phyloP scores from a whole-genome alignment of 2,888 invertebrate species.

The Oligia strigilis region DNA sequence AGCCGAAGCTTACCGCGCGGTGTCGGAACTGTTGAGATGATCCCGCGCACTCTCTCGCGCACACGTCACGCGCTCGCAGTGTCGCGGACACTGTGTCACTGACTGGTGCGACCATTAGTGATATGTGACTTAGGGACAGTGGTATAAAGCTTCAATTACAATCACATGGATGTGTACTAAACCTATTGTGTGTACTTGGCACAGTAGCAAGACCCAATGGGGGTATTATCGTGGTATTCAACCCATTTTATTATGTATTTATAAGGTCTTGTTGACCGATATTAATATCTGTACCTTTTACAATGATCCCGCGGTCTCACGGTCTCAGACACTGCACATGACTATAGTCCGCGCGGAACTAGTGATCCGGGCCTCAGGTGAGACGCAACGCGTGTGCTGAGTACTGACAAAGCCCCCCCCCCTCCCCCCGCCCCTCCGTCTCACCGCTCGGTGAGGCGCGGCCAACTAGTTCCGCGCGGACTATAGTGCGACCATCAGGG shows the following conservation, averaged over 20 bases:
- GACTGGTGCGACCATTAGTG: constrained; percentile 69
- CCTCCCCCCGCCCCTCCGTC: too few relatives aligned
- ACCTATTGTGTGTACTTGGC: neutral
- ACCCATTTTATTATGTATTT: neutral
- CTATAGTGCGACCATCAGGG: neutral
- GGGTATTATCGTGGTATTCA: neutral
- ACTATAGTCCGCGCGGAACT: too few relatives aligned
- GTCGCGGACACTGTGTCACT: constrained; percentile 73
- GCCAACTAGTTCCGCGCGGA: too few relatives aligned
- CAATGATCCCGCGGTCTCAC: neutral
- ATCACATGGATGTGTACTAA: neutral
- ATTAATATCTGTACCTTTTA: neutral
- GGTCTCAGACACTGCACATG: neutral
- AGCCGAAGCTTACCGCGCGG: constrained; percentile 72
- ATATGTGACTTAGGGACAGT: neutral
- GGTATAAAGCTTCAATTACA: neutral
- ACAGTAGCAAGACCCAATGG: neutral
- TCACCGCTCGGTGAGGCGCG: too few relatives aligned
- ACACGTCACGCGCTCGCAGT: constrained; percentile 76
- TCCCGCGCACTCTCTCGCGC: constrained; percentile 71
- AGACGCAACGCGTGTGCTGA: too few relatives aligned
- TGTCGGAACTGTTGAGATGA: constrained; percentile 78
- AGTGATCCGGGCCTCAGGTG: too few relatives aligned
- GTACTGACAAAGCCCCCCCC: too few relatives aligned
- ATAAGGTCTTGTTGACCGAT: neutral